phyloP scores from a whole-genome alignment of 2,888 invertebrate genomes.

The Ypsolopha sequella region DNA sequence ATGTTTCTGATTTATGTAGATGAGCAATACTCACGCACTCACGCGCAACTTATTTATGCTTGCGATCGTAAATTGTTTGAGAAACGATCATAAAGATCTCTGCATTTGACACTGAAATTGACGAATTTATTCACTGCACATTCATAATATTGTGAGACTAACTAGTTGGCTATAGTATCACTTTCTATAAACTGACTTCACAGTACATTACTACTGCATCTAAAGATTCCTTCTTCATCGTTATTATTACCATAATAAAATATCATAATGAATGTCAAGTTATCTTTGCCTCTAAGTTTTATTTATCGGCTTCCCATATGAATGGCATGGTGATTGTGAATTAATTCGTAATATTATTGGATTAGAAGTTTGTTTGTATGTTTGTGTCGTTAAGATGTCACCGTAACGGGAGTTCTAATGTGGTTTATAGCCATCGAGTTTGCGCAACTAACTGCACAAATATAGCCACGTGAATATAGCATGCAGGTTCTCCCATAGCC shows the following conservation, averaged over 20 bases:
- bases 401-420: not conserved
- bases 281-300: not conserved
- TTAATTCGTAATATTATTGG: not conserved
- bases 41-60: not conserved
- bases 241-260: not conserved
- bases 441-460: too few species aligned
- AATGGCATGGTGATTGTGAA: not conserved
- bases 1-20: constrained; percentile 3
- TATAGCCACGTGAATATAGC: too few species aligned
- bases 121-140: too few species aligned
- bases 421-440: too few species aligned
- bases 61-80: too few species aligned
- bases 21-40: not conserved
- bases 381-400: not conserved
- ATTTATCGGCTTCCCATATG: not conserved
- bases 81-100: too few species aligned
- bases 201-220: too few species aligned
- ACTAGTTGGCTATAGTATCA: too few species aligned
- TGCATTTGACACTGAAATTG: too few species aligned
- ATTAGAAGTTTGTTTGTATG: not conserved
- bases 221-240: not conserved
- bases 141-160: too few species aligned
- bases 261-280: not conserved
- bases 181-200: too few species aligned
- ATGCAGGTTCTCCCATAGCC: too few species aligned